Evolutionary conservation across 2,797 vertebrate genomes (phyloP), one percentile per base, ranked within the genome.

Genomic region (Enteromius mattozi): DNA sequence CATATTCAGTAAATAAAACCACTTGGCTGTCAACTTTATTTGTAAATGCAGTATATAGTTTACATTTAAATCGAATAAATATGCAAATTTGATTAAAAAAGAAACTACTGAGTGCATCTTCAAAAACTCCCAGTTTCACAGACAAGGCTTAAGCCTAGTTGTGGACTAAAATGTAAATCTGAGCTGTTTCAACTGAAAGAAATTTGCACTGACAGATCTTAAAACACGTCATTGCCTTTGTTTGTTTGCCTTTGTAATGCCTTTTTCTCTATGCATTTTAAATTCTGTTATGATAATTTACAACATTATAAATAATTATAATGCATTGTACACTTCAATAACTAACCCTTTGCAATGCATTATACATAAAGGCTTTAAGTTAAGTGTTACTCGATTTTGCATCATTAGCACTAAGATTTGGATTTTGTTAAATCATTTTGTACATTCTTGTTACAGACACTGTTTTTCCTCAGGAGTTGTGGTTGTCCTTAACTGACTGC

Each of bases 401-500:
- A 75, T 35, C 3, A 37, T 10, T 75, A 21, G 17, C 30, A 49
- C 8, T 19, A 35, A 35, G 1, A 37, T 66, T 27, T 30, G 2
- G 10, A 30, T 30, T 59, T 68, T 24, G 6, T 37, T 49, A 33
- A 16, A 33, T 9, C 21, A 21, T 75, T 10, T 5, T 49, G 14
- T 49, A 10, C 3, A 30, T 37, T 75, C 30, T 14, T 54, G 17
- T 37, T 35, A 59, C 35, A 40, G 27, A 56, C 47, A 42, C 3
- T n/a, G 35, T 79, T 17, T 40, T 13, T 77, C 51, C 24, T 86
- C 75, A 35, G 51, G 49, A 85, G n/a, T 66, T 54, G 33, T 40
- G 30, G 17, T 33, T 63, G 68, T 74, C 27, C 7, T 35, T 49
- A 3, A 14, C 56, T 75, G n/a, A 68, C 59, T 75, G 6, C 54